Conservation (phyloP, 2,888 invertebrate genomes). For the Tenthredo distinguenda region DNA sequence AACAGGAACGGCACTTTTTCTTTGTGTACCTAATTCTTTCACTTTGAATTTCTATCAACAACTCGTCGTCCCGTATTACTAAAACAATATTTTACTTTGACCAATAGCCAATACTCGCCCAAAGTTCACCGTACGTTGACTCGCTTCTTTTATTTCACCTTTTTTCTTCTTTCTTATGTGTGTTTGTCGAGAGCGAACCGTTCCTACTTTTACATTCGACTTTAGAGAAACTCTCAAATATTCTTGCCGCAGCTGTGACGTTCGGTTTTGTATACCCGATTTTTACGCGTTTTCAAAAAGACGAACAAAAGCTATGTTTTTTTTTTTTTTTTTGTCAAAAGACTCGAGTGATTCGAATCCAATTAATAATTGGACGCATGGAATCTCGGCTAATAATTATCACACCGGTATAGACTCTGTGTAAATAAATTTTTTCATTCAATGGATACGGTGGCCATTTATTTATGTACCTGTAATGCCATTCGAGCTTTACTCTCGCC, state of each 20-base stretch:
- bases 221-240: constrained; percentile 19
- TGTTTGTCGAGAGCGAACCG: constrained; percentile 13
- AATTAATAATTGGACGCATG: background rate
- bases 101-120: constrained; percentile 37
- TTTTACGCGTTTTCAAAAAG: background rate
- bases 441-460: constrained; percentile 62
- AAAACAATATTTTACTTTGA: constrained; percentile 47
- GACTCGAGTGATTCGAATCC: background rate
- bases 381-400: background rate
- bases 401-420: background rate
- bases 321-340: background rate
- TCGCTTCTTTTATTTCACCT: background rate
- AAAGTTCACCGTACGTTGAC: constrained; percentile 20
- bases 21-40: constrained; percentile 3
- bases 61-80: constrained; percentile 10
- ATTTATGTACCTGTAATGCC: constrained; percentile 62
- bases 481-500: constrained; percentile 35
- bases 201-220: constrained; percentile 12
- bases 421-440: background rate
- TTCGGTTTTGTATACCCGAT: background rate
- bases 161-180: background rate
- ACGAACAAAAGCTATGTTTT: background rate
- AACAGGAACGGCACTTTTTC: background rate
- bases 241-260: background rate
- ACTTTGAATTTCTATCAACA: constrained; percentile 42